These are phyloP conservation scores for Bombus difficillimus DNA, from an alignment of 1,140 invertebrate genomes.

Conservation along the genomic window DNA sequence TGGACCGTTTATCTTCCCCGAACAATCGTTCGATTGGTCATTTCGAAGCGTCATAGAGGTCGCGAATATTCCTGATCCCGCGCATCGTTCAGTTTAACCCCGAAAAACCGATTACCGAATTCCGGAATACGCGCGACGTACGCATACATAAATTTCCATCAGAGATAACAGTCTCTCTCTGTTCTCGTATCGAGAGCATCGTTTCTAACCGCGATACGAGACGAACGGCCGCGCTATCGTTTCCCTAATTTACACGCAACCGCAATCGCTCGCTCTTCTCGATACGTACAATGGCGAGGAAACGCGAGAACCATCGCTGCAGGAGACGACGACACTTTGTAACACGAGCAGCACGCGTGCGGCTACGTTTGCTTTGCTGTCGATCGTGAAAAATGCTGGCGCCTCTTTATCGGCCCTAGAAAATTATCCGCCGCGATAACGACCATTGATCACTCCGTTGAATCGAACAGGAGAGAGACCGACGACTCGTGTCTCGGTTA, in stretches of 20 bases:
- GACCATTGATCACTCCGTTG: constrained; percentile 57
- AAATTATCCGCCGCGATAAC: constrained; percentile 62
- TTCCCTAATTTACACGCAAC: background rate
- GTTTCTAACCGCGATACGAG: background rate
- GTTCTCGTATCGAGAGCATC: background rate
- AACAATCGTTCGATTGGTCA: background rate
- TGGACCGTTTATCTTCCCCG: background rate
- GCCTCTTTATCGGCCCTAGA: constrained; percentile 52
- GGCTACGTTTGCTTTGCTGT: constrained; percentile 41
- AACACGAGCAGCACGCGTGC: constrained; percentile 30
- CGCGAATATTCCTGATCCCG: background rate
- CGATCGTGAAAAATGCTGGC: constrained; percentile 51
- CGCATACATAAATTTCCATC: background rate
- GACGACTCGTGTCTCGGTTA: background rate
- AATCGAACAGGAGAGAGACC: constrained; percentile 46
- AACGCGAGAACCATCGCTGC: background rate
- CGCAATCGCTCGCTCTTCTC: background rate
- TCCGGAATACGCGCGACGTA: background rate
- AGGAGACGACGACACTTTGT: background rate
- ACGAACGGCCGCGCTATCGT: background rate
- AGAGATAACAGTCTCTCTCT: no score
- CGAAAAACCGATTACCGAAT: constrained; percentile 5
- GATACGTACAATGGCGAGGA: background rate
- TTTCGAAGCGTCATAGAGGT: background rate
- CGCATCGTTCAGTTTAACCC: background rate